Conservation (phyloP, 2,797 vertebrate genomes). For the Cercopithecus mitis region DNA sequence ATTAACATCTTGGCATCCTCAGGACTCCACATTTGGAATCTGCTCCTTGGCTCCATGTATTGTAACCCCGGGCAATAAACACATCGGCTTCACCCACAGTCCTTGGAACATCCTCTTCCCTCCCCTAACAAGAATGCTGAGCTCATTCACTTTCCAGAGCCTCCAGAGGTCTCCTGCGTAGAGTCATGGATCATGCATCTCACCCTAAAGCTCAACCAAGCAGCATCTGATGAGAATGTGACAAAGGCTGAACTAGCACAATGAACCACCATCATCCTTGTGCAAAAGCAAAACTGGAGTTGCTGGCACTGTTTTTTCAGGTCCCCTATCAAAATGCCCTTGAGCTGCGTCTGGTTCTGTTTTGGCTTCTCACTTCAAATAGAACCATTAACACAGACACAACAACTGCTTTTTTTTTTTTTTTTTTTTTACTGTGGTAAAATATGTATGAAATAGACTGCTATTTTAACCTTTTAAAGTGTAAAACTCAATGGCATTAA, state of each 20-base stretch:
- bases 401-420: background rate
- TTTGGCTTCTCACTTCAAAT: background rate
- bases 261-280: background rate
- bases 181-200: background rate
- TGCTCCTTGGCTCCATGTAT: background rate
- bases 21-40: conserved; percentile 33
- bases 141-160: conserved; percentile 10
- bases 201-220: background rate
- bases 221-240: background rate
- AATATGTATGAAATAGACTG: background rate
- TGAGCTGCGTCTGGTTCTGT: conserved; percentile 5
- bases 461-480: background rate
- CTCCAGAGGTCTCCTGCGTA: background rate
- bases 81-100: background rate
- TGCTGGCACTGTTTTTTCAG: background rate
- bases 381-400: background rate
- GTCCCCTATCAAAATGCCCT: background rate
- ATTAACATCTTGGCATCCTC: conserved; percentile 27
- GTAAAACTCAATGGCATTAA: background rate
- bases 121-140: background rate
- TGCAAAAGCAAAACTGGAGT: background rate
- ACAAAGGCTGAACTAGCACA: background rate
- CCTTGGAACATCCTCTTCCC: background rate
- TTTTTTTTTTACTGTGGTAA: background rate
- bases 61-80: conserved; percentile 23